Conservation (phyloP, 2,888 invertebrate species). For the Villa cingulata region DNA sequence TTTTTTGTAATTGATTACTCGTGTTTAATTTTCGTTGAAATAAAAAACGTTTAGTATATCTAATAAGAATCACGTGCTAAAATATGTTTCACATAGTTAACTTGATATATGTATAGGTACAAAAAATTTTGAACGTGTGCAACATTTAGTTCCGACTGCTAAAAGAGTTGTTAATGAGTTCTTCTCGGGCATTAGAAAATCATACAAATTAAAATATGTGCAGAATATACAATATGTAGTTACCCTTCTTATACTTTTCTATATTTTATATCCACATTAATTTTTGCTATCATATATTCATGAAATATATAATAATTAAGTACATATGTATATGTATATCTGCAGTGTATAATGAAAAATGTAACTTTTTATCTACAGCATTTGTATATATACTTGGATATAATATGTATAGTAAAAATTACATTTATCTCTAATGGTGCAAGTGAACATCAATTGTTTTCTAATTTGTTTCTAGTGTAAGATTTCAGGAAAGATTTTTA, state of each 20-base stretch:
- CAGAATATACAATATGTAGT: no score
- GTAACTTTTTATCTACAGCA: no score
- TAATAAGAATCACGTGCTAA: constrained; percentile 22
- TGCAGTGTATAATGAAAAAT: neutral
- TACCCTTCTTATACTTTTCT: no score
- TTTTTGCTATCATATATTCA: neutral
- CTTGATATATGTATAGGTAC: constrained; percentile 23
- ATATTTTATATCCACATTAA: no score
- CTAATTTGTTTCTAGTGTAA: constrained; percentile 21
- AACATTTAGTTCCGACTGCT: constrained; percentile 16
- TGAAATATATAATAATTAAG: neutral
- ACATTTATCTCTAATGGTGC: neutral
- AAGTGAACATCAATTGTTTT: constrained; percentile 13
- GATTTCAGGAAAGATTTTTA: neutral
- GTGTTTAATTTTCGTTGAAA: neutral
- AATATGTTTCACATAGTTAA: constrained; percentile 35
- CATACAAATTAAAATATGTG: neutral
- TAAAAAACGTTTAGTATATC: constrained; percentile 19
- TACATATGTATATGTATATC: neutral
- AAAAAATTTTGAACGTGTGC: constrained; percentile 20
- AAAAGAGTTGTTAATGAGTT: constrained; percentile 14
- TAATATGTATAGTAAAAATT: neutral
- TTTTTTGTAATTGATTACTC: no score
- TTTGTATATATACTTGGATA: no score
- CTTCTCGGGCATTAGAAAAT: neutral